Percentiles rank a stretch among this genome's conserved stretches.
Evolutionary conservation across 2,888 invertebrate genomes (phyloP).

Genomic region (Tridacna gigas): DNA sequence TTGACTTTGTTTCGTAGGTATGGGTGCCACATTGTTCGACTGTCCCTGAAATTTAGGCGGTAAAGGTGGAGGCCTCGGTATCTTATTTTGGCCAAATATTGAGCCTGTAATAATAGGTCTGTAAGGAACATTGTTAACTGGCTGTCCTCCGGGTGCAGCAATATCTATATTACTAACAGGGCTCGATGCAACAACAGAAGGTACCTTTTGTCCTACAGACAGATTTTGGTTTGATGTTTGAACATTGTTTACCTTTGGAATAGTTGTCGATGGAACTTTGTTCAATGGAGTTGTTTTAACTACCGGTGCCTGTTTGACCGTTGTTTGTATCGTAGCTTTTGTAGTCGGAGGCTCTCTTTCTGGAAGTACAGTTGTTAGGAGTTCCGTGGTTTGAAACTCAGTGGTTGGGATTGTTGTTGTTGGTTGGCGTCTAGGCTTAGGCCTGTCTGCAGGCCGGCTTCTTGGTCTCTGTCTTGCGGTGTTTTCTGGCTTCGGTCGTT

Average conservation of each 20-base stretch:
- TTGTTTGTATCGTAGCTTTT: background rate
- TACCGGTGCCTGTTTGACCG: background rate
- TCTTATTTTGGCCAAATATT: background rate
- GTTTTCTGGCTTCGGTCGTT: background rate
- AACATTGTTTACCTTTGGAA: background rate
- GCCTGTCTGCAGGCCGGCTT: background rate
- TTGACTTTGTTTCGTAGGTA: too few species aligned
- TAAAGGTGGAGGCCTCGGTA: conserved; percentile 20
- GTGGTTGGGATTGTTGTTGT: background rate
- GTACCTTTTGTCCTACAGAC: background rate
- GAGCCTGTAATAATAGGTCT: background rate
- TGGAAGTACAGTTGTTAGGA: background rate
- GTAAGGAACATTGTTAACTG: background rate
- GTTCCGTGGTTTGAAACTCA: background rate
- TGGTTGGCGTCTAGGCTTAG: background rate
- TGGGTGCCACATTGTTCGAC: background rate
- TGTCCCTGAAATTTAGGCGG: background rate
- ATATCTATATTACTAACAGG: background rate
- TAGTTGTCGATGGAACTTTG: background rate
- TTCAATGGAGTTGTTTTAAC: background rate
- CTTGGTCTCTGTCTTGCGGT: background rate
- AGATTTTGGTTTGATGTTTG: background rate
- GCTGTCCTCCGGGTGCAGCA: background rate
- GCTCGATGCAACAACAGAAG: background rate
- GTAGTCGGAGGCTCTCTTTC: background rate